Base-by-base conservation (phyloP, 2,113 vertebrate species). In the Reinhardtius hippoglossoides region DNA sequence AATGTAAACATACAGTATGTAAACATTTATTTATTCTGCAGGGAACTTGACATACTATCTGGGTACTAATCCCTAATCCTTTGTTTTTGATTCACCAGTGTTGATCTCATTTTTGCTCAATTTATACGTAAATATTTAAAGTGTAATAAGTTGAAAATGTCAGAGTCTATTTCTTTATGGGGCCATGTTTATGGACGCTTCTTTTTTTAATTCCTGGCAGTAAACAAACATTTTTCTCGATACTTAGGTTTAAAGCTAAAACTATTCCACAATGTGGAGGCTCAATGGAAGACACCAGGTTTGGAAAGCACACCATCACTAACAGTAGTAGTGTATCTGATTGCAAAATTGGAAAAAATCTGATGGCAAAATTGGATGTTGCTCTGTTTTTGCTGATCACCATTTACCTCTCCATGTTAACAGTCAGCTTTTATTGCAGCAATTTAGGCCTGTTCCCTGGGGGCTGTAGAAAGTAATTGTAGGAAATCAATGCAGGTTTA, bases 401-500 rank as follows among this genome's bases (percentile, higher is more conserved):
- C 21, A 14, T 21, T 52, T 7, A 3, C 18, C 4, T 65, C 50
- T 69, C 1, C 35, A 35, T 1, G n/a, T 12, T 16, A 65, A 35
- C 16, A 40, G 7, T 20, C 62, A 58, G 42, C 58, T 23, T 23
- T 54, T 15, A 71, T 74, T 69, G 46, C 31, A 62, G 62, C n/a
- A 42, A 57, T 44, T 48, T 5, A 31, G 16, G 13, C 9, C 24
- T 13, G 31, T 16, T 71, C 37, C 20, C 42, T 15, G 14, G 0
- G 16, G 14, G 54, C 13, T 56, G 13, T 1, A 27, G 31, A 73
- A 76, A 16, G 40, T 65, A 0, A 74, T 40, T 35, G 6, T 46
- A 56, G 26, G 18, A 75, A 78, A 75, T 54, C 31, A 76, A 6
- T 54, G 26, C 35, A 59, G 56, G 42, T 55, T 76, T 40, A 5